These are phyloP conservation scores for Hirundichthys speculiger DNA, from an alignment of 2,113 vertebrate species.

Conservation along the genomic window DNA sequence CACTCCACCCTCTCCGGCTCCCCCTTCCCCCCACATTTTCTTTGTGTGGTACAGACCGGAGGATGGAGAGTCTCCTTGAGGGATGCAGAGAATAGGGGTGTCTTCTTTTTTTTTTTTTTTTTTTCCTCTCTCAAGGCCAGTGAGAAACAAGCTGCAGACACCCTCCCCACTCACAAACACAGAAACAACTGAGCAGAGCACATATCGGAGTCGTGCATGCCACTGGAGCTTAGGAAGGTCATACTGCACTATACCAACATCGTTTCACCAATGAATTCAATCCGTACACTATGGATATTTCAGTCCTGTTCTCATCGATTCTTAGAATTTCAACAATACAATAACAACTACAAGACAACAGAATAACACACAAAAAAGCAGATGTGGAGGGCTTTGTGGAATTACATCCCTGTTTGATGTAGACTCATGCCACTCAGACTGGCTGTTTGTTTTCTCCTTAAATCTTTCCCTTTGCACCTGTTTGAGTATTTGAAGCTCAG, in stretches of 20 bases:
- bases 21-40: neutral
- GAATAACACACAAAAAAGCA: slow-evolving; percentile 68
- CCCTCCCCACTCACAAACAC: slow-evolving; percentile 58
- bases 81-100: slow-evolving; percentile 54
- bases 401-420: slow-evolving; percentile 50
- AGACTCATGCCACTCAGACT: slow-evolving; percentile 44
- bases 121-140: slow-evolving; percentile 52
- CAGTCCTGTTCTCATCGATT: slow-evolving; percentile 51
- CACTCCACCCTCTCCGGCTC: slow-evolving; percentile 5
- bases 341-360: slow-evolving; percentile 76
- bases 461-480: slow-evolving; percentile 46
- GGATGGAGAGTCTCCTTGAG: slow-evolving; percentile 46
- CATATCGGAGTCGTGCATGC: slow-evolving; percentile 42
- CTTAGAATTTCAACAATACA: slow-evolving; percentile 72
- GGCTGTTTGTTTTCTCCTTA: slow-evolving; percentile 64
- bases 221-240: slow-evolving; percentile 62
- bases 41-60: slow-evolving; percentile 54
- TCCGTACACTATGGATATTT: slow-evolving; percentile 36
- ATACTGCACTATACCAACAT: slow-evolving; percentile 54
- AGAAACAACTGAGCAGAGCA: slow-evolving; percentile 62
- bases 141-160: slow-evolving; percentile 49
- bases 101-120: slow-evolving; percentile 51
- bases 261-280: slow-evolving; percentile 54
- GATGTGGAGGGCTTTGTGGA: slow-evolving; percentile 48
- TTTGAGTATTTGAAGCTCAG: slow-evolving; percentile 45